A percentile compares a stretch with the other conserved stretches of the same genome.
phyloP scores from a whole-genome alignment of 2,888 invertebrate species.

The Steinernema hermaphroditum region DNA sequence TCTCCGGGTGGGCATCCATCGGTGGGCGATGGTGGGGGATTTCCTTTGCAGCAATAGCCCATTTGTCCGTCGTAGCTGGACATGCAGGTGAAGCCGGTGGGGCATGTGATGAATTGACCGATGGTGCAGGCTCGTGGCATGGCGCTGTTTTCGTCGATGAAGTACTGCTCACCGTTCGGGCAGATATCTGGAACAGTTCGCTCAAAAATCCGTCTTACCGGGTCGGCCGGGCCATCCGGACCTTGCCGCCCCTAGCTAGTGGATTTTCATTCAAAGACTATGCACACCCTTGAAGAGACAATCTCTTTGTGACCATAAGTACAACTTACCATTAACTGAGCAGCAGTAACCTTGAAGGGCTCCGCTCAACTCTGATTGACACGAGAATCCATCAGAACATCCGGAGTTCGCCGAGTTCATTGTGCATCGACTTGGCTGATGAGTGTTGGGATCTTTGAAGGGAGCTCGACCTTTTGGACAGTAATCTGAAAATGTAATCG shows the following conservation, averaged over 20 bases:
- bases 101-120: slow-evolving; percentile 54
- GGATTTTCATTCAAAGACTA: too few species aligned
- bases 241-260: too few species aligned
- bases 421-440: slow-evolving; percentile 52
- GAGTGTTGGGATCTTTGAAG: slow-evolving; percentile 48
- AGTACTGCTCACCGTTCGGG: slow-evolving; percentile 55
- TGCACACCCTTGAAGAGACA: too few species aligned
- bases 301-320: too few species aligned
- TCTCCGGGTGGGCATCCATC: slow-evolving; percentile 57
- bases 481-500: slow-evolving; percentile 47
- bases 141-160: slow-evolving; percentile 49
- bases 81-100: slow-evolving; percentile 52
- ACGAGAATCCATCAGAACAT: slow-evolving; percentile 55
- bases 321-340: slow-evolving; percentile 46
- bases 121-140: slow-evolving; percentile 55
- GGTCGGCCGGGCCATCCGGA: too few species aligned
- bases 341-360: slow-evolving; percentile 57
- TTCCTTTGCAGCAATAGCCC: slow-evolving; percentile 51
- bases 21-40: slow-evolving; percentile 33
- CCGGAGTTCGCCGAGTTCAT: slow-evolving; percentile 52
- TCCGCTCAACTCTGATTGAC: slow-evolving; percentile 49
- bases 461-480: slow-evolving; percentile 54
- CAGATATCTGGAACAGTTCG: slow-evolving; percentile 47
- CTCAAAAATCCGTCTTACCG: not conserved
- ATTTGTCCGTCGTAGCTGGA: slow-evolving; percentile 39